Base-by-base conservation (phyloP, 2,113 vertebrate species). In the Oncorhynchus keta region DNA sequence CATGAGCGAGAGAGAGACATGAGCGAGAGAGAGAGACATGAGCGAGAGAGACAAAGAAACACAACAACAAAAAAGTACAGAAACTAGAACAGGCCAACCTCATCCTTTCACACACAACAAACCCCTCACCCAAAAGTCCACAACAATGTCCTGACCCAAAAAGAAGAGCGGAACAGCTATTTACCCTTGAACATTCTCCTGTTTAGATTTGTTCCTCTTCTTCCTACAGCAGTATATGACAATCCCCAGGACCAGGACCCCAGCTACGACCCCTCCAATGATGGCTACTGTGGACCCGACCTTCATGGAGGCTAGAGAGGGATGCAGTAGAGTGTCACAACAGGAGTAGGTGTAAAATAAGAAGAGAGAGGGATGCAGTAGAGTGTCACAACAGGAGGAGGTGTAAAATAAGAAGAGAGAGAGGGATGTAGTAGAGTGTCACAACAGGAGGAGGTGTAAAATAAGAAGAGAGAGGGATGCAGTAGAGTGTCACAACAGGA, bases 291-390 rank as follows among this genome's bases (percentile, higher is more conserved):
- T 96, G 22, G 95, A 81, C 0, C 89, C 95, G 9, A 95, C 68
- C 3, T 95, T 95, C 94, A 96, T 95, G 82, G 95, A 94, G 3
- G 91, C 98, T 99, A 72, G 0, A 83, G 74, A 76, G 67, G 75
- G 72, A 72, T 64, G 13, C 8, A 2, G 39, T 45, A 45, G 39
- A 45, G 51, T 5, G 35, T 18, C 6, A 67, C n/a, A 22, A 65
- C 49, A 55, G 49, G 49, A 55, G 12, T 3, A 45, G 8, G 39
- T 45, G 39, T 8, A 45, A 64, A 32, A 20, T 7, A 67, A 32
- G n/a, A 64, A 12, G 5, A 72, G 0, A 83, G 74, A 76, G 67
- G 75, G 72, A 72, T 64, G 13, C 8, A 2, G 39, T 11, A 45
- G 39, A 45, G 51, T 16, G 35, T 16, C 6, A 67, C n/a, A 22